Conservation (phyloP, 2,113 vertebrate species). For the Oreochromis aureus region DNA sequence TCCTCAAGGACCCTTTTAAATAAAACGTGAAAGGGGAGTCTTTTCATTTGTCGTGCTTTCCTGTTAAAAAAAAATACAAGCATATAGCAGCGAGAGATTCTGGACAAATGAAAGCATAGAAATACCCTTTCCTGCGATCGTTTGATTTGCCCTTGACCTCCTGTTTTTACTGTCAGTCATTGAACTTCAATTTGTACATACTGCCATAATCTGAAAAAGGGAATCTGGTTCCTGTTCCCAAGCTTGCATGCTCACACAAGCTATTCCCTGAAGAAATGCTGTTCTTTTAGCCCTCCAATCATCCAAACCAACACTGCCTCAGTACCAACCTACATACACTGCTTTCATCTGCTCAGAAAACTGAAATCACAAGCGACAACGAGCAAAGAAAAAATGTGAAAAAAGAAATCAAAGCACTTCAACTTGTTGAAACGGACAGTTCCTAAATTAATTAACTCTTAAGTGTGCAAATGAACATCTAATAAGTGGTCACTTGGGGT, state of each 20-base stretch:
- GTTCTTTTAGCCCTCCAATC: neutral
- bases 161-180: constrained; percentile 2
- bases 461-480: neutral
- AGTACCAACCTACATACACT: neutral
- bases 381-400: neutral
- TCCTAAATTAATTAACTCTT: neutral
- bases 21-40: neutral
- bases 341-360: neutral
- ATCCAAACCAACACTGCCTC: neutral
- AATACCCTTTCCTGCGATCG: neutral
- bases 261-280: neutral
- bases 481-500: neutral
- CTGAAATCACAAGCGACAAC: neutral
- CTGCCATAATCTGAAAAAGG: neutral
- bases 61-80: neutral
- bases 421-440: accelerated
- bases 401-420: neutral
- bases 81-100: neutral
- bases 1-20: neutral
- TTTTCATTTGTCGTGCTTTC: neutral
- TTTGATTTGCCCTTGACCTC: constrained; percentile 25
- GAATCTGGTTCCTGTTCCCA: neutral
- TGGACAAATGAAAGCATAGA: neutral
- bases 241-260: neutral
- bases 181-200: neutral